Evolutionary conservation across 2,888 invertebrate genomes (phyloP).

Genomic region (Metacarcinus magister): DNA sequence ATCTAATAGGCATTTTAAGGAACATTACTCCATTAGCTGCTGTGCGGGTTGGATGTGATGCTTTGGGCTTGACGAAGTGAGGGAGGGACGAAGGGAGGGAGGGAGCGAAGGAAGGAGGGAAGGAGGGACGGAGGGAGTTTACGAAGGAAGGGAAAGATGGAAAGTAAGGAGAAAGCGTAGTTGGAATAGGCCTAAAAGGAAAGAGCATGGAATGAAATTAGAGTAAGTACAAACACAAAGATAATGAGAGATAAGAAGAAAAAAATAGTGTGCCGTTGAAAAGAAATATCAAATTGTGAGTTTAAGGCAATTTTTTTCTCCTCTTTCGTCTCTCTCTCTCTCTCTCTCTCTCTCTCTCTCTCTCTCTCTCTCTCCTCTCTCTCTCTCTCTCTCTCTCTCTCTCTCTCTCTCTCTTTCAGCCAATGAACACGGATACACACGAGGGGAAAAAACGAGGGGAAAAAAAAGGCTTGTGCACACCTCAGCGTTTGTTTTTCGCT

Average conservation of each 20-base stretch:
- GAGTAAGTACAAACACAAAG: neutral
- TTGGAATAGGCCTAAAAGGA: neutral
- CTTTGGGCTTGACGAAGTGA: neutral
- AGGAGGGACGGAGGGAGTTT: neutral
- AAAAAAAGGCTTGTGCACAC: neutral
- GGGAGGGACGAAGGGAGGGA: neutral
- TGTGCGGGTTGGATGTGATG: conserved; percentile 37
- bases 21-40: conserved; percentile 44
- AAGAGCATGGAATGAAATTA: neutral
- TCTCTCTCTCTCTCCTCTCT: too few relatives aligned
- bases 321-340: too few relatives aligned
- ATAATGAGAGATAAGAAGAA: neutral
- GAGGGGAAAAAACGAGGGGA: neutral
- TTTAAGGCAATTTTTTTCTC: too few relatives aligned
- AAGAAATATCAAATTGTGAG: neutral
- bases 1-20: conserved; percentile 59
- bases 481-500: neutral
- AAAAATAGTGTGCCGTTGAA: neutral
- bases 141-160: neutral
- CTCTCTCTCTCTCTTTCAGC: too few relatives aligned
- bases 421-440: neutral
- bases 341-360: too few relatives aligned
- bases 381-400: too few relatives aligned
- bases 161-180: neutral
- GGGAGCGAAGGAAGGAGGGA: neutral